Evolutionary conservation across 2,888 invertebrate species (phyloP), one percentile per base, ranked within the genome.

Genomic region (Anorthoa munda): DNA sequence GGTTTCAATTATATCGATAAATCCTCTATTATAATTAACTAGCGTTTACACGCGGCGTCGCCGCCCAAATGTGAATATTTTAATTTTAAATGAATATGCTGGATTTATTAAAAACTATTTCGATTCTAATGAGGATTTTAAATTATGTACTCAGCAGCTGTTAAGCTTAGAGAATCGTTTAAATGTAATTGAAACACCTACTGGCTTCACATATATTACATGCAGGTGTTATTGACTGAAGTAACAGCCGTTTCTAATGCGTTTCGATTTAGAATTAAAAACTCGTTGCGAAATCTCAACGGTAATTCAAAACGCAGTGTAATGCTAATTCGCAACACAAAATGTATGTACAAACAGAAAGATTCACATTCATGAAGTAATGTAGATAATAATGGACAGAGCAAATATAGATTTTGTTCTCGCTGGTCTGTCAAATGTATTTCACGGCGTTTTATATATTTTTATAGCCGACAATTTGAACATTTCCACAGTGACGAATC

Each of bases 401-500:
- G 92, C 91, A 94, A 94, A 95, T 92, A 95, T 88, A 90, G 90
- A 90, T 92, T 93, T 92, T 92, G 86, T 89, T 91, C 89, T 91
- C 90, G 79, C 84, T 82, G 68, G 78, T 92, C 90, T 92, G 93
- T 93, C 93, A 93, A 94, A 94, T 93, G 88, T 94, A 91, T 93
- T 95, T 95, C 93, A 94, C 93, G 95, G 93, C 82, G 88, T 87
- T 93, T 93, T 93, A 83, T 83, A 84, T 82, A 82, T 84, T 81
- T 86, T 88, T 92, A 92, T 90, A 87, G 90, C 87, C 79, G 79
- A 92, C 92, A 93, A 94, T 94, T 93, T 93, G 87, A 91, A 87
- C 91, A 93, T 95, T 95, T 94, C 92, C 91, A 93, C 89, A 88
- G 90, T 92, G 92, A 91, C 93, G 93, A 95, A 96, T 95, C 93